phyloP scores from a whole-genome alignment of 2,113 vertebrate genomes.

The Alexandromys fortis region DNA sequence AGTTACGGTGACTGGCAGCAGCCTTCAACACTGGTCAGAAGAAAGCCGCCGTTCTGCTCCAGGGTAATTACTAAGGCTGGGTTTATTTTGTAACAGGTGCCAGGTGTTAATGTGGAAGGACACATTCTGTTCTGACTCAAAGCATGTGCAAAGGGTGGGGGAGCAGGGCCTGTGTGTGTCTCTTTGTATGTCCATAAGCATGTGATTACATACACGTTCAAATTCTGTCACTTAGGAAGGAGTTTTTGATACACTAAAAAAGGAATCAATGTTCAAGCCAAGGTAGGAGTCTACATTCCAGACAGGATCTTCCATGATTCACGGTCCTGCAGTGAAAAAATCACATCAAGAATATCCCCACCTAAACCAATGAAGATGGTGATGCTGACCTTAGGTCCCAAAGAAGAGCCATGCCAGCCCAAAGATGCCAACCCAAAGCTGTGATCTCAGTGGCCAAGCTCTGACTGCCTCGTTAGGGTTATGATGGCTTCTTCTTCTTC shows the following conservation, averaged over 20 bases:
- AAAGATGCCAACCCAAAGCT: no score
- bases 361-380: background rate
- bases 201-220: background rate
- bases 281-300: background rate
- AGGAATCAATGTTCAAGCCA: background rate
- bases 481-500: background rate
- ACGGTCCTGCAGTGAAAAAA: background rate
- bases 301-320: background rate
- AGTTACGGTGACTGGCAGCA: slow-evolving; percentile 80
- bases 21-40: slow-evolving; percentile 78
- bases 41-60: slow-evolving; percentile 51
- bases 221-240: background rate
- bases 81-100: slow-evolving; percentile 62
- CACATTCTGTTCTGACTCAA: slow-evolving; percentile 66
- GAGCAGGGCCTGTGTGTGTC: fast-evolving
- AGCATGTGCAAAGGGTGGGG: background rate
- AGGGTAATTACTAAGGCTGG: slow-evolving; percentile 69
- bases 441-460: background rate
- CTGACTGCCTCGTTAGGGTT: background rate
- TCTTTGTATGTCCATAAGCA: background rate
- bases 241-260: background rate
- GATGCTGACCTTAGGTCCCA: background rate
- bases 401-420: background rate
- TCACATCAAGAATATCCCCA: background rate
- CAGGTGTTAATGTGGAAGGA: slow-evolving; percentile 73